Evolutionary conservation across 2,888 invertebrate genomes (phyloP), one percentile per base, ranked within the genome.

Genomic region (Ormyrus rosae): DNA sequence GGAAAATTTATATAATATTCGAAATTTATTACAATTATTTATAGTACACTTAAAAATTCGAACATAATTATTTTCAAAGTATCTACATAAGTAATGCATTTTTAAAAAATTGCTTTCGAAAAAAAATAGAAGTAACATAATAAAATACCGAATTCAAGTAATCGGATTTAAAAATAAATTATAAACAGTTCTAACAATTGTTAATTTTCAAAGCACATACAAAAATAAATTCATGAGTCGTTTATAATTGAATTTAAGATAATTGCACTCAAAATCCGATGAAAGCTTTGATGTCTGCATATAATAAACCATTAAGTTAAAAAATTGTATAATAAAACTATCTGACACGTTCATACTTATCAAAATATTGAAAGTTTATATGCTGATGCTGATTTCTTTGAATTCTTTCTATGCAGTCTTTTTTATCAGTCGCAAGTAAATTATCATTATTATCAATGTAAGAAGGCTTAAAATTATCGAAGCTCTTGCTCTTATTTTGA

Each of bases 191-290:
- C 34, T 3, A 34, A 34, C 34, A 34, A 73, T 70, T 51, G 50
- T 70, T 81, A 48, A 73, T 64, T 71, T 61, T 34, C 51, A 19
- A 48, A 73, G 67, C 11, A 73, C 68, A 68, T 53, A 55, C 73
- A 68, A 82, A 82, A 74, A 63, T 68, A 64, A 82, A 76, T 81
- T 78, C 78, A 79, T 72, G 79, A 82, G 76, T 79, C 74, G 63
- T 67, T 61, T 45, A 3, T 68, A 67, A 68, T 78, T 7, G 50
- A 11, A 34, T 48, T 19, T 48, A 68, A 60, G 34, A 70, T 70
- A 80, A 82, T 82, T 82, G 80, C 80, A 80, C 80, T 78, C 34
- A 11, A 77, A 70, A 34, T 34, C 65, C 77, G 1, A 67, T 80
- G 68, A 80, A 77, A 78, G 64, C 58, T 74, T 78, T n/a, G 63